Evolutionary conservation across 2,797 vertebrate species (phyloP), one percentile per base, ranked within the genome.

Genomic region (Erethizon dorsatum): DNA sequence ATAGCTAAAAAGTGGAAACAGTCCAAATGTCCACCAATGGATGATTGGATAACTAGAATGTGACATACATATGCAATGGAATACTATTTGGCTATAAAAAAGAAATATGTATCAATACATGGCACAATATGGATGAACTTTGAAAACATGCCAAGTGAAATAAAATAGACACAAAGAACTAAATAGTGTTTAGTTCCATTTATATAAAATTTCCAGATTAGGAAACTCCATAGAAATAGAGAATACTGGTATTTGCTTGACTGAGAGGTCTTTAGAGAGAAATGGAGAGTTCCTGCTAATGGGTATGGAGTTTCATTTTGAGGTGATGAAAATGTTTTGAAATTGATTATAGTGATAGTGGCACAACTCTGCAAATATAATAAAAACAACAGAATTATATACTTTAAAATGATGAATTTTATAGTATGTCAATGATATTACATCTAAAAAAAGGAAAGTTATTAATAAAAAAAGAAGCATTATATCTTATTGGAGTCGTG

Each of bases 111-210:
- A 85, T 31, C 69, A 45, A 82, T 24, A 45, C 26, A 80, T 87
- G 28, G 24, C 91, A 83, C 5, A 52, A 59, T 26, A 45, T 52
- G 47, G 47, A 45, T 95, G 65, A 69, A 31, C 18, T 50, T 91
- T 92, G 69, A 77, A 97, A 77, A 94, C 11, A 80, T 71, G 33
- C 63, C 96, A 91, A 87, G 50, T 94, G 12, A 75, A 97, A 91
- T 69, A 95, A 94, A 28, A 22, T 47, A 91, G 75, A 91, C 61
- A 83, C 37, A 73, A 90, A 90, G 52, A 41, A 45, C 13, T 37
- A 91, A 13, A 57, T 87, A 83, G 17, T 77, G 2, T 80, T 73
- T 87, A 20, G n/a, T 86, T 78, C 24, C 5, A n/a, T 93, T 90
- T 59, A 82, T 52, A 84, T 84, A 73, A 86, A 88, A 47, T 91